Evolutionary conservation across 2,888 invertebrate species (phyloP), one percentile per base, ranked within the genome.

Genomic region (Leptothorax acervorum): DNA sequence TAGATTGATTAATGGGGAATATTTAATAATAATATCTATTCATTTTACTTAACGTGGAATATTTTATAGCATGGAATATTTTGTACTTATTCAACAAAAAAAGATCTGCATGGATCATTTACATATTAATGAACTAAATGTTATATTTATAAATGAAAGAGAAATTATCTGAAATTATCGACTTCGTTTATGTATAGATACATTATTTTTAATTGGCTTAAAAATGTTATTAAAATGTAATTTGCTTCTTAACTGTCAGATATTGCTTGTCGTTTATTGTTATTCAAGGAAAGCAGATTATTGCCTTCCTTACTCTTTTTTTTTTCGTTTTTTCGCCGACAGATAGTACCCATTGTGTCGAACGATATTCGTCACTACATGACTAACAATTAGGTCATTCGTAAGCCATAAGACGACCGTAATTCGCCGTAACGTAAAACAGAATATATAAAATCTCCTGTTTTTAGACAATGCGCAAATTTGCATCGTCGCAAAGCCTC

Each of bases 251-350:
- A 73, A 57, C 42, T 45, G 12, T n/a, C 28, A 0, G 0, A 60
- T 8, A 42, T 23, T 12, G 12, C 3, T 42, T 28, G 15, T 57
- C 35, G 8, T 42, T 42, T 57, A 42, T 73, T 11, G 18, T 57
- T 57, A 73, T 31, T 60, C 28, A 12, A 74, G 18, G n/a, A 74
- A 60, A 45, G n/a, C n/a, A 45, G 18, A 42, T 28, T 15, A 65
- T 65, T 4, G 1, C 23, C 4, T 63, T 12, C 5, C 11, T 45
- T 3, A 1, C 9, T 66, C 28, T 66, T 45, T 66, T 1, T 6
- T 35, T n/a, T n/a, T 3, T 60, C 35, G 18, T 48, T 51, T 68
- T 8, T 9, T 12, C 31, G 28, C 6, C 12, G 5, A n/a, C 11
- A 63, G 65, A 65, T 9, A 68, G 3, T 23, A 65, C 2, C 3